These are phyloP conservation scores for Zygothrica quintamaculata DNA, from an alignment of 2,888 invertebrate genomes.

Conservation along the genomic window DNA sequence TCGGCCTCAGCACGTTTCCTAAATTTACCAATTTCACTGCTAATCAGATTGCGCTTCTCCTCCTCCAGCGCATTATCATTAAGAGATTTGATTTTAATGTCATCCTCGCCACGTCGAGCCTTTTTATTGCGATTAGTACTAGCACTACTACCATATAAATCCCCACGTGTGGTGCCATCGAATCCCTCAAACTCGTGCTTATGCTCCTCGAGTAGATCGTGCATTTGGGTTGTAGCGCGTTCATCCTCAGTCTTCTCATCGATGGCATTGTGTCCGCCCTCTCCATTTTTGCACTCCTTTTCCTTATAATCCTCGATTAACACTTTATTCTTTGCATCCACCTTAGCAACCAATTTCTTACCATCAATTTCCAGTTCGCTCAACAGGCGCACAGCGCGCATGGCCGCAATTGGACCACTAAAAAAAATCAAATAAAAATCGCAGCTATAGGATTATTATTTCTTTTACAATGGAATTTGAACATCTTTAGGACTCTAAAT, in stretches of 20 bases:
- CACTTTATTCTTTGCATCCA: conserved; percentile 98
- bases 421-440: too few species aligned
- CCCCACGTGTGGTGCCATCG: conserved; percentile 71
- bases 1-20: conserved; percentile 91
- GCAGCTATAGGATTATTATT: too few species aligned
- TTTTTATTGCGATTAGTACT: conserved; percentile 69
- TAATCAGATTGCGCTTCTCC: conserved; percentile 97
- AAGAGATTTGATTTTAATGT: conserved; percentile 86
- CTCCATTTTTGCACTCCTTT: conserved; percentile 85
- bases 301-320: conserved; percentile 97
- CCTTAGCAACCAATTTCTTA: conserved; percentile 96
- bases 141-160: conserved; percentile 68
- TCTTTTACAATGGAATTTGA: too few species aligned
- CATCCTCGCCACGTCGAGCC: conserved; percentile 77
- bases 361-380: conserved; percentile 97
- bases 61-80: conserved; percentile 97
- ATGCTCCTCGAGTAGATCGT: conserved; percentile 93
- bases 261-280: conserved; percentile 85
- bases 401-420: conserved; percentile 95
- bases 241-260: conserved; percentile 87
- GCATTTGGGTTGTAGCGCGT: conserved; percentile 90
- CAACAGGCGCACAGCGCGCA: conserved; percentile 95
- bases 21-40: conserved; percentile 98
- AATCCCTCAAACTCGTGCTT: conserved; percentile 82
- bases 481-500: too few species aligned